Evolutionary conservation across 2,113 vertebrate species (phyloP).

Genomic region (Heteronetta atricapilla): DNA sequence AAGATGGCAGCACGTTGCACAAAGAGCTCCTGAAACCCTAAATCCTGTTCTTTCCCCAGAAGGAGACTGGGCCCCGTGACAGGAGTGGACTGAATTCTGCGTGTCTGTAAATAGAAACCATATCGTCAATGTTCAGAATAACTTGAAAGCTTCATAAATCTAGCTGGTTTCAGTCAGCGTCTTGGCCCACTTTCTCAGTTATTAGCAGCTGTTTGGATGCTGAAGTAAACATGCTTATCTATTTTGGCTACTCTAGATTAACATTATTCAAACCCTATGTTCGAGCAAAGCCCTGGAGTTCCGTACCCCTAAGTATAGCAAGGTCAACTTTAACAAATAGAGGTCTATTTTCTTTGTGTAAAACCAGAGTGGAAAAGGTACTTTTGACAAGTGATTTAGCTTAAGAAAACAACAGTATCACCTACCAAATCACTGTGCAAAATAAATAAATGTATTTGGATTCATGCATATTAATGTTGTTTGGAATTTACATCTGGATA

Average conservation of each 20-base stretch:
- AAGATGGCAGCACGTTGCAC: slow-evolving; percentile 58
- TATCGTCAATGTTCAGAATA: neutral
- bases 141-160: neutral
- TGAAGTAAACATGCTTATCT: neutral
- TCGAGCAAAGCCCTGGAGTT: neutral
- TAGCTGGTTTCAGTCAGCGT: neutral
- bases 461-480: too few species aligned
- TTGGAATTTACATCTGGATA: neutral
- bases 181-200: neutral
- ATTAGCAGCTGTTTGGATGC: neutral
- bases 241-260: neutral
- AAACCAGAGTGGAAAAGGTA: neutral
- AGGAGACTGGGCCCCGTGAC: fast-evolving
- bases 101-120: neutral
- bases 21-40: neutral
- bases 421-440: too few species aligned
- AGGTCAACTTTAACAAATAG: neutral
- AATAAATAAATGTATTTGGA: too few species aligned
- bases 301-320: neutral
- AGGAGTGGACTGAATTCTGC: fast-evolving
- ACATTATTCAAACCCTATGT: neutral
- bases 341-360: neutral
- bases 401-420: too few species aligned
- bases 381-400: neutral
- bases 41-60: neutral